phyloP scores from a whole-genome alignment of 2,113 vertebrate genomes.

The Glareola pratincola region DNA sequence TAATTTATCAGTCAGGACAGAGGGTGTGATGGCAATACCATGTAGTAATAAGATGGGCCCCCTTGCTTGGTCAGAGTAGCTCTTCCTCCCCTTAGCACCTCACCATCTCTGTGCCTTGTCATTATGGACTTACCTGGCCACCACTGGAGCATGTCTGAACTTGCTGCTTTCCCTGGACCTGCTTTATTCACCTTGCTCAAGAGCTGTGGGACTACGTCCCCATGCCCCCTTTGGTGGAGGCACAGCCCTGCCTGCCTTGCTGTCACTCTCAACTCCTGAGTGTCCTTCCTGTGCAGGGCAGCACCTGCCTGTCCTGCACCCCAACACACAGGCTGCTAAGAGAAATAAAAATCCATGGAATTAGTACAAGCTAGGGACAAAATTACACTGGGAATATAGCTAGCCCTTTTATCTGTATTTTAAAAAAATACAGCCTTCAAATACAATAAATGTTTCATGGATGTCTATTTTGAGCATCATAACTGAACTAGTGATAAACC shows the following conservation, averaged over 20 bases:
- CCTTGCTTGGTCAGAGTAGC: neutral
- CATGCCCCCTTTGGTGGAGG: neutral
- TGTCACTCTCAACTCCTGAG: too few relatives aligned
- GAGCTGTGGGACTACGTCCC: neutral
- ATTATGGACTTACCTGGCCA: neutral
- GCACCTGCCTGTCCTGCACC: neutral
- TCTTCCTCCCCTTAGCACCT: neutral
- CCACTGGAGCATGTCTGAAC: too few relatives aligned
- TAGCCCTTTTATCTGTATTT: neutral
- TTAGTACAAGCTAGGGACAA: neutral
- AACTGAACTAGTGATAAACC: neutral
- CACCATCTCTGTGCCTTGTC: neutral
- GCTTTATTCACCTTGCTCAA: neutral
- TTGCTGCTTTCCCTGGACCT: neutral
- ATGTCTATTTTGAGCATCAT: neutral
- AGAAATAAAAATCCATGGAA: neutral
- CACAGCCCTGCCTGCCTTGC: neutral
- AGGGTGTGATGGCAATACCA: neutral
- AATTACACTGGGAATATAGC: neutral
- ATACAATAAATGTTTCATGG: neutral
- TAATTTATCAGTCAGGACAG: neutral
- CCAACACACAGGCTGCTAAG: neutral
- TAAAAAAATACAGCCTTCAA: neutral
- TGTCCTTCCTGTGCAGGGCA: neutral
- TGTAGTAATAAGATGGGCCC: neutral